Evolutionary conservation across 1,140 invertebrate species (phyloP), one percentile per base, ranked within the genome.

Genomic region (Spodoptera litura): DNA sequence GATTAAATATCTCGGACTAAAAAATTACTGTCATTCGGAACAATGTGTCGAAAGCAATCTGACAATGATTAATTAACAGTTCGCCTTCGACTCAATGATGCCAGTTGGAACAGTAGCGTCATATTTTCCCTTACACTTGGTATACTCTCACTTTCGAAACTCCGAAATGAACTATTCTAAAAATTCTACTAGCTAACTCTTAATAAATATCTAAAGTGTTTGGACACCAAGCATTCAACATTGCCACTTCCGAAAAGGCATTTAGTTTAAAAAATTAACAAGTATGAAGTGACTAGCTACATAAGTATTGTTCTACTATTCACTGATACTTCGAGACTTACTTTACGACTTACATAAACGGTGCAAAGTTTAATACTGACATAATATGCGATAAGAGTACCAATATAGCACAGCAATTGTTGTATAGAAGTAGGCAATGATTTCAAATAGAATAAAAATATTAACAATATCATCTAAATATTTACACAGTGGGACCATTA

Each of bases 1-100:
- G 66, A 76, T 82, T 72, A 52, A 70, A 66, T 66, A 31, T 59
- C 59, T 85, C 61, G 56, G 70, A 80, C 58, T 78, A 80, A 85
- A 85, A 81, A 78, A 72, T 11, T 20, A 85, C 64, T 49, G 74
- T 38, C 49, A 11, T 59, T 38, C 62, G 74, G 68, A 83, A 88
- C 85, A 88, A 87, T 86, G 77, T 81, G 15, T 84, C 53, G 80
- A 86, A 88, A 85, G 80, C 82, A 78, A 85, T 78, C 72, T 81
- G 83, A 79, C 80, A 85, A 83, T 81, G 31, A 53, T 20, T 77
- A 55, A 56, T 77, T 56, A 68, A 66, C 56, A 64, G 49, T 64
- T 75, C 35, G 58, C 25, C 51, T 74, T 78, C 62, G 27, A 73
- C 59, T 74, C 66, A 58, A 68, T 79, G 52, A 77, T 75, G 64